Evolutionary conservation across 2,888 invertebrate species (phyloP), one percentile per base, ranked within the genome.

Genomic region (Diogma glabrata): DNA sequence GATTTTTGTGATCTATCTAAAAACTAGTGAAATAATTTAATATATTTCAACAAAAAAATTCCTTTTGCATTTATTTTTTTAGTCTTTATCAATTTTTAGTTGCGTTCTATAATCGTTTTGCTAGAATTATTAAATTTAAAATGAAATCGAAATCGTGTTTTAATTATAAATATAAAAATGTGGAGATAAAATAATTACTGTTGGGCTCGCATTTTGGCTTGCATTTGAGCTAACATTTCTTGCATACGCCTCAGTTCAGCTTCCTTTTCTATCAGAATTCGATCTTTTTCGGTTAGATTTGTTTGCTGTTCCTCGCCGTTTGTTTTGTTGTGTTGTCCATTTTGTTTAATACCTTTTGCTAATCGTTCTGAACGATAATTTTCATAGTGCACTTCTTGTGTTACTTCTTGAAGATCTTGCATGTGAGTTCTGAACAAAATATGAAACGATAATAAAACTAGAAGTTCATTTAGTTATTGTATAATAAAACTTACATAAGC

Each of bases 381-480:
- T 72, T 94, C 94, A 64, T 94, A 94, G 71, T 94, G 93, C 26
- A 93, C 89, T 69, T 94, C 92, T 63, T 93, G 92, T 1, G 94
- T 94, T 40, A 94, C 91, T 67, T 93, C 93, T 65, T 93, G 91
- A 38, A 94, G 72, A 68, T 93, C 93, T 71, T 93, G 93, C 92
- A 94, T 92, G 67, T 93, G 93, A 1, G 92, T 92, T 56, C 87
- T 87, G 62, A n/a, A n/a, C n/a, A n/a, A 48, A 23, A 12, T 17
- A 9, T 17, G 16, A 28, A 4, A 40, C 23, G 38, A 10, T 47
- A 30, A 19, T 30, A 30, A n/a, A 33, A 50, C 20, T 20, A 23
- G n/a, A n/a, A 23, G 14, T 40, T 17, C 12, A 5, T 22, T 23
- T 9, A 17, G 9, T 14, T 8, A 12, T 19, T 5, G 17, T 16